These are phyloP conservation scores for Podarcis cretensis DNA, from an alignment of 2,113 vertebrate genomes.

Conservation along the genomic window DNA sequence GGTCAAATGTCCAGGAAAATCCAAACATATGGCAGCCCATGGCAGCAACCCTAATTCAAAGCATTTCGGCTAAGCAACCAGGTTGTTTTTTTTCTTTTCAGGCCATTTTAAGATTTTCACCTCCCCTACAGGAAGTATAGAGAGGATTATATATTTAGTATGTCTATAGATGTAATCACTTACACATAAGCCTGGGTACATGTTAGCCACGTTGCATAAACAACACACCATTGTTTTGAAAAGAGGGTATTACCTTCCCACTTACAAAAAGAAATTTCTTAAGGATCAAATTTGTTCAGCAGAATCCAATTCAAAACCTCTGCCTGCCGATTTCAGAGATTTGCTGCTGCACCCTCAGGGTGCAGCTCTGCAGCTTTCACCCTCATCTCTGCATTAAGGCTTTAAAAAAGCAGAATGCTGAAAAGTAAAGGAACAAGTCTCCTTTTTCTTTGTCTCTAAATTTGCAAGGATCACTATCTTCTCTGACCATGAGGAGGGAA, in stretches of 20 bases:
- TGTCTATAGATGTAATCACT: background rate
- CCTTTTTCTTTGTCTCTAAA: background rate
- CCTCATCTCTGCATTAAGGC: conserved; percentile 18
- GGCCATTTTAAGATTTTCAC: background rate
- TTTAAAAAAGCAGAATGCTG: conserved; percentile 2
- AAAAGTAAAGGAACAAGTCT: background rate
- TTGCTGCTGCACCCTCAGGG: conserved; percentile 13
- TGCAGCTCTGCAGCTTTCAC: accelerated
- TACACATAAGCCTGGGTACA: accelerated
- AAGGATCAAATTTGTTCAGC: conserved; percentile 28
- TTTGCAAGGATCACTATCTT: background rate
- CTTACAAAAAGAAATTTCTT: background rate
- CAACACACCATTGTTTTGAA: background rate
- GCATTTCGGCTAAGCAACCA: background rate
- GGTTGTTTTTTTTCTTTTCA: conserved; percentile 14
- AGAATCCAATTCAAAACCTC: conserved; percentile 31
- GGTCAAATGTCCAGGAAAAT: too few species aligned
- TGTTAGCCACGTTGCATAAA: background rate
- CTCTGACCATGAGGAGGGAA: background rate
- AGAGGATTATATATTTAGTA: background rate
- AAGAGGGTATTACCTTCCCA: background rate
- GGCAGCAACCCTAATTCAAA: background rate
- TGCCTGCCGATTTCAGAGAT: conserved; percentile 29
- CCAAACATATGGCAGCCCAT: too few species aligned
- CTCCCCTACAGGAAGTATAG: background rate